These are phyloP conservation scores for Temnothorax ravouxi DNA, from an alignment of 2,888 invertebrate genomes.

Conservation along the genomic window DNA sequence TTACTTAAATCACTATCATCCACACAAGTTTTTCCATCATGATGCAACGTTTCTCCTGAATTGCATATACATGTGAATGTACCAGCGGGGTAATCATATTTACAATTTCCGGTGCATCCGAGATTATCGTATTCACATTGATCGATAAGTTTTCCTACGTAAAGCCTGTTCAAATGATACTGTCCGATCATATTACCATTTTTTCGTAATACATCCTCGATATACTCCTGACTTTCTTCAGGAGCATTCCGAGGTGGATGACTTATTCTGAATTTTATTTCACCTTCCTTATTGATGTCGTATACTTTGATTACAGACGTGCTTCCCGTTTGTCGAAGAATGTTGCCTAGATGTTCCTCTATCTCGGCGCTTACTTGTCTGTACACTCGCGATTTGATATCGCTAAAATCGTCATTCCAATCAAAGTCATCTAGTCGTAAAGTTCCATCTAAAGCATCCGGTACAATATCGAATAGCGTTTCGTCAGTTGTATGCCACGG, in stretches of 20 bases:
- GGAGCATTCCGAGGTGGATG: conserved; percentile 78
- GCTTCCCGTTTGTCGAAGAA: conserved; percentile 74
- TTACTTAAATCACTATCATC: conserved; percentile 79
- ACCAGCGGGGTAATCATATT: conserved; percentile 89
- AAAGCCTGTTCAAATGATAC: conserved; percentile 79
- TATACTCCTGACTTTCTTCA: conserved; percentile 77
- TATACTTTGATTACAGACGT: conserved; percentile 80
- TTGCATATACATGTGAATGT: conserved; percentile 91
- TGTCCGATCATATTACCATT: conserved; percentile 80
- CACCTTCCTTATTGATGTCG: conserved; percentile 80
- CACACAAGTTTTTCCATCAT: conserved; percentile 86
- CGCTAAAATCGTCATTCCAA: conserved; percentile 88
- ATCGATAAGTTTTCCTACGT: conserved; percentile 87
- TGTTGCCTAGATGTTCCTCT: conserved; percentile 88
- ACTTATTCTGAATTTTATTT: conserved; percentile 82
- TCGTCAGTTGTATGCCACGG: conserved; percentile 84
- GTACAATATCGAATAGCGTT: conserved; percentile 87
- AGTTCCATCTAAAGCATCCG: conserved; percentile 90
- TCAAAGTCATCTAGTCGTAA: conserved; percentile 90
- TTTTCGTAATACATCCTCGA: conserved; percentile 79
- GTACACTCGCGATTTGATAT: conserved; percentile 89
- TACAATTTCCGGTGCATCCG: conserved; percentile 90
- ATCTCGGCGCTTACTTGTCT: conserved; percentile 88
- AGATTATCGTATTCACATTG: conserved; percentile 90
- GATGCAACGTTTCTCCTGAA: conserved; percentile 87